phyloP scores from a whole-genome alignment of 2,113 vertebrate genomes.

The Sander vitreus region DNA sequence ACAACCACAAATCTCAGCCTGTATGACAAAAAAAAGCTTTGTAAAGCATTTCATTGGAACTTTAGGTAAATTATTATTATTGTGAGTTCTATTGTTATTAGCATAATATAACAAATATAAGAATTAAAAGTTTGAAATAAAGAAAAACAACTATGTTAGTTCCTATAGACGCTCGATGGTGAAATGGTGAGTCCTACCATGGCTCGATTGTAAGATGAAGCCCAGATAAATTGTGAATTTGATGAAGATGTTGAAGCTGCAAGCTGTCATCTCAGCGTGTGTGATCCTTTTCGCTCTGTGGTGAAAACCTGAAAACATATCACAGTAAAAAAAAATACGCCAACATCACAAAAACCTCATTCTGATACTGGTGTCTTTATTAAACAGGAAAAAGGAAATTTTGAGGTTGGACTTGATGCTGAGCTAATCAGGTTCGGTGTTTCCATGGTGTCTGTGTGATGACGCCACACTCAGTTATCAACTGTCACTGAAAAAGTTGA shows the following conservation, averaged over 20 bases:
- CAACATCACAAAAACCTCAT: background rate
- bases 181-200: slow-evolving; percentile 42
- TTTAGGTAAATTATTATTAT: background rate
- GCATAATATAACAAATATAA: background rate
- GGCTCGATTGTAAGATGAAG: background rate
- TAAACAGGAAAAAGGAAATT: background rate
- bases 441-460: background rate
- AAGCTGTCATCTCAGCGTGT: slow-evolving; percentile 11
- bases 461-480: background rate
- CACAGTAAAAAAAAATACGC: background rate
- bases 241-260: slow-evolving; percentile 16
- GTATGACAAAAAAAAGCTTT: background rate
- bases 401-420: background rate
- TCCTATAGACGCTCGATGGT: too few relatives aligned
- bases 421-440: background rate
- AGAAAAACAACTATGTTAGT: background rate
- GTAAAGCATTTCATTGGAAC: background rate
- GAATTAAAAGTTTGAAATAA: background rate
- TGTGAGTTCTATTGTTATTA: background rate
- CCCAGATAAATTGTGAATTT: background rate
- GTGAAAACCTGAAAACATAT: background rate
- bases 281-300: background rate
- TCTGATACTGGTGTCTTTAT: background rate
- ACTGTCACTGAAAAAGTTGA: background rate
- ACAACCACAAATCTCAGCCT: background rate